Evolutionary conservation across 2,888 invertebrate species (phyloP).

Genomic region (Parthenolecanium corni): DNA sequence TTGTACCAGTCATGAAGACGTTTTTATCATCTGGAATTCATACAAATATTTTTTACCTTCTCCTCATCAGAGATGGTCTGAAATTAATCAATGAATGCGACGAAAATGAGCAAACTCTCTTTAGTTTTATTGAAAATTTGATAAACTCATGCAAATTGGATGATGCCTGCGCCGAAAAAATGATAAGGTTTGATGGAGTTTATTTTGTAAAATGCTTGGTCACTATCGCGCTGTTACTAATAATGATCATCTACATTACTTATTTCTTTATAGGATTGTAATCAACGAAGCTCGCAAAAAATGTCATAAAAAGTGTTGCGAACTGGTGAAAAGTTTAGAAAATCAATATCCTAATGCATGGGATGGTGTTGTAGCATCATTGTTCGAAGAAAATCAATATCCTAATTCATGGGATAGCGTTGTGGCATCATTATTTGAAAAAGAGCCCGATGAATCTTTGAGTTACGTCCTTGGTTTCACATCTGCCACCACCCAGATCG

Average conservation of each 20-base stretch:
- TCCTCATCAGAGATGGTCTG: slow-evolving; percentile 27
- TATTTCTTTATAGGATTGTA: slow-evolving; percentile 1
- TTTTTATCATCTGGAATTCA: slow-evolving; percentile 21
- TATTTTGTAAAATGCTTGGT: neutral
- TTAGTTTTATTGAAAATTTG: slow-evolving; percentile 6
- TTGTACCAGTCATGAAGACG: slow-evolving; percentile 24
- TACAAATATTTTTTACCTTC: slow-evolving; percentile 29
- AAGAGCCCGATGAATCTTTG: slow-evolving; percentile 1
- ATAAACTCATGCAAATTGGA: slow-evolving; percentile 16
- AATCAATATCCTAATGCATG: slow-evolving; percentile 58
- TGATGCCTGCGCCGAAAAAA: slow-evolving; percentile 27
- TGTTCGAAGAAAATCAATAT: slow-evolving; percentile 43
- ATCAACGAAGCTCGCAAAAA: neutral
- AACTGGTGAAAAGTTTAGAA: slow-evolving; percentile 51
- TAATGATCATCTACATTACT: neutral
- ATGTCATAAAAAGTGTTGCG: slow-evolving; percentile 20
- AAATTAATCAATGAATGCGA: slow-evolving; percentile 9
- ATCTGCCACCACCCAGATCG: slow-evolving; percentile 11
- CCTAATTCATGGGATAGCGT: slow-evolving; percentile 58
- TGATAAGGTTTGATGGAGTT: slow-evolving; percentile 13
- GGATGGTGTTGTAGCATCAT: slow-evolving; percentile 47
- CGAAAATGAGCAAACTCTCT: slow-evolving; percentile 10
- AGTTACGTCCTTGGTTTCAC: slow-evolving; percentile 20
- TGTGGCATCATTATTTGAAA: slow-evolving; percentile 37
- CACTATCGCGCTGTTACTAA: neutral